Evolutionary conservation across 2,888 invertebrate species (phyloP).

Genomic region (Thelaira solivaga): DNA sequence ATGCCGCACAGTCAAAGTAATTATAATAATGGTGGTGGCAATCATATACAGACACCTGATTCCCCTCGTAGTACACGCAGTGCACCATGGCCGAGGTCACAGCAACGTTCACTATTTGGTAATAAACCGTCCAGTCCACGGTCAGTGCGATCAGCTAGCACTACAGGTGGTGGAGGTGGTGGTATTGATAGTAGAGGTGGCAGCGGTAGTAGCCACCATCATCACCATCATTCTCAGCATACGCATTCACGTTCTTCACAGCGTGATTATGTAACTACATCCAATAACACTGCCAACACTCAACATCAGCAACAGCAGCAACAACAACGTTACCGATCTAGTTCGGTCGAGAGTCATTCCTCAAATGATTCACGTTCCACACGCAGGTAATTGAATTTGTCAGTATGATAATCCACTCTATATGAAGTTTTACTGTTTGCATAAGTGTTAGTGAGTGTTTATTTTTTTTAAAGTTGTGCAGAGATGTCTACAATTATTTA

Average conservation of each 20-base stretch:
- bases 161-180: slow-evolving; percentile 68
- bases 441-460: neutral
- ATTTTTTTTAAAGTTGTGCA: slow-evolving; percentile 3
- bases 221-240: slow-evolving; percentile 69
- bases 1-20: slow-evolving; percentile 70
- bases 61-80: slow-evolving; percentile 90
- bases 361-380: slow-evolving; percentile 90
- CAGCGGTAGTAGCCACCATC: slow-evolving; percentile 69
- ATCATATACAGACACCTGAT: slow-evolving; percentile 79
- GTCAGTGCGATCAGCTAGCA: slow-evolving; percentile 85
- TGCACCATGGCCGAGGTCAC: slow-evolving; percentile 87
- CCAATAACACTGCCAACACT: slow-evolving; percentile 26
- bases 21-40: slow-evolving; percentile 68
- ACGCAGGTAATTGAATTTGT: slow-evolving; percentile 80
- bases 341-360: slow-evolving; percentile 92
- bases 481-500: too few relatives aligned
- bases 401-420: slow-evolving; percentile 44
- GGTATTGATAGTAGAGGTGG: slow-evolving; percentile 63
- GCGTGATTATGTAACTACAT: slow-evolving; percentile 77
- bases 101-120: slow-evolving; percentile 87
- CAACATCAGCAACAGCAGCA: slow-evolving; percentile 72
- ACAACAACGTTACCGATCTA: slow-evolving; percentile 82
- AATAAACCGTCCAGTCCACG: slow-evolving; percentile 87
- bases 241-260: slow-evolving; percentile 66
- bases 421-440: slow-evolving; percentile 24